phyloP scores from a whole-genome alignment of 2,797 vertebrate genomes.

The Xiphorhynchus erythropygius region DNA sequence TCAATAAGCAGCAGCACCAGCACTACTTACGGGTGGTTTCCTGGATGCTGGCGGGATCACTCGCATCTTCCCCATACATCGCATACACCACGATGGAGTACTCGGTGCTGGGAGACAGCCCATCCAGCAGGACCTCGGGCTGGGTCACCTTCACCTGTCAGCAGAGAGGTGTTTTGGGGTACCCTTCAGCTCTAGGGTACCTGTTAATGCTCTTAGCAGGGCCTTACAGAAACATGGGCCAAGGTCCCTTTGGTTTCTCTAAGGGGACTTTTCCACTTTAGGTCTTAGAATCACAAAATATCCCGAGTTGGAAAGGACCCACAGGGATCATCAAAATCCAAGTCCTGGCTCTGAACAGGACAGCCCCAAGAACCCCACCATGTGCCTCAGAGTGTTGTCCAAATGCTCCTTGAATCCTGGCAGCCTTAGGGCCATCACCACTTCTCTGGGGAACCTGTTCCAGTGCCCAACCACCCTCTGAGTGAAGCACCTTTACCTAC shows the following conservation, averaged over 20 bases:
- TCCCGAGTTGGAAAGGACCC: not conserved
- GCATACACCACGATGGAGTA: conserved; percentile 88
- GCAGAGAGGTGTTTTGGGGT: not conserved
- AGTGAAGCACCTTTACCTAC: not conserved
- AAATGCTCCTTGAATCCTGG: not conserved
- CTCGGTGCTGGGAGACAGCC: conserved; percentile 82
- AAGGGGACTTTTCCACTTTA: not conserved
- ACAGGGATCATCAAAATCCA: not conserved
- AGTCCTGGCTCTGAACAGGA: not conserved
- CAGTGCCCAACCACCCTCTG: rapidly evolving
- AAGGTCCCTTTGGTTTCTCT: not conserved
- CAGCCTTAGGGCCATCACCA: not conserved
- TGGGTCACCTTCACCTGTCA: conserved; percentile 85
- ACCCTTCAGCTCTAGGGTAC: not conserved
- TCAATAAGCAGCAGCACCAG: not conserved
- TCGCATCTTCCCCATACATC: conserved; percentile 87
- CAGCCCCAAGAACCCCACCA: not conserved
- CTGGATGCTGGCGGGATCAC: conserved; percentile 84
- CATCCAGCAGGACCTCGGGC: conserved; percentile 81
- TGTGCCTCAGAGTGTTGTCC: rapidly evolving
- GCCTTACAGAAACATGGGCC: not conserved
- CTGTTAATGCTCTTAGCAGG: not conserved
- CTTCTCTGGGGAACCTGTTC: not conserved
- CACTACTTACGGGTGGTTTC: conserved; percentile 85
- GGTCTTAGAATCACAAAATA: not conserved